These are phyloP conservation scores for Achroia grisella DNA, from an alignment of 1,140 invertebrate genomes.

Conservation along the genomic window DNA sequence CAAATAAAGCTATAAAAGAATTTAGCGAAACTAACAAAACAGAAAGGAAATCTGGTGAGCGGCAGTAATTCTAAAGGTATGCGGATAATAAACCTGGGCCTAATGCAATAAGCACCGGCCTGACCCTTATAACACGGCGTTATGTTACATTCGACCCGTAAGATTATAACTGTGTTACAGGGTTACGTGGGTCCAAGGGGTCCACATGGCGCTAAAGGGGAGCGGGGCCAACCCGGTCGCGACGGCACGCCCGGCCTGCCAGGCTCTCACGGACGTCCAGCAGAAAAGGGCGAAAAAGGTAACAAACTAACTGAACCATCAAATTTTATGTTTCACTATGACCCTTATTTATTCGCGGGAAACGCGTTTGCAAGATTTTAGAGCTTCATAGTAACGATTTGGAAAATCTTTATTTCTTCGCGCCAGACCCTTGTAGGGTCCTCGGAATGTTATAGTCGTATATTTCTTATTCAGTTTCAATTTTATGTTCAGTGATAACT, in stretches of 20 bases:
- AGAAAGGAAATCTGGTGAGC: slow-evolving; percentile 33
- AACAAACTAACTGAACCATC: slow-evolving; percentile 62
- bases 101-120: slow-evolving; percentile 53
- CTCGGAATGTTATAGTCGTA: slow-evolving; percentile 20
- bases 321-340: slow-evolving; percentile 66
- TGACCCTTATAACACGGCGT: slow-evolving; percentile 55
- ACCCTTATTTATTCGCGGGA: slow-evolving; percentile 54
- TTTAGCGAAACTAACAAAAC: slow-evolving; percentile 14
- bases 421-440: slow-evolving; percentile 28
- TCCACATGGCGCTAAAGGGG: slow-evolving; percentile 59
- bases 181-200: slow-evolving; percentile 53
- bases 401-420: slow-evolving; percentile 62
- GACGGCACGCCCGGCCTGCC: slow-evolving; percentile 57
- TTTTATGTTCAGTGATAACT: slow-evolving; percentile 34
- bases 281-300: slow-evolving; percentile 74
- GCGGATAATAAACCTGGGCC: slow-evolving; percentile 43
- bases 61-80: slow-evolving; percentile 31
- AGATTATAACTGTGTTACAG: slow-evolving; percentile 62
- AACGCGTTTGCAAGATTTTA: slow-evolving; percentile 52
- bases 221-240: slow-evolving; percentile 46
- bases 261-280: slow-evolving; percentile 68
- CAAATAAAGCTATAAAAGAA: no score
- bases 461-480: slow-evolving; percentile 38
- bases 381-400: slow-evolving; percentile 53
- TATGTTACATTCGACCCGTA: slow-evolving; percentile 50